Conservation (phyloP, 2,888 invertebrate genomes). For the Eueremaeus valkanovi region DNA sequence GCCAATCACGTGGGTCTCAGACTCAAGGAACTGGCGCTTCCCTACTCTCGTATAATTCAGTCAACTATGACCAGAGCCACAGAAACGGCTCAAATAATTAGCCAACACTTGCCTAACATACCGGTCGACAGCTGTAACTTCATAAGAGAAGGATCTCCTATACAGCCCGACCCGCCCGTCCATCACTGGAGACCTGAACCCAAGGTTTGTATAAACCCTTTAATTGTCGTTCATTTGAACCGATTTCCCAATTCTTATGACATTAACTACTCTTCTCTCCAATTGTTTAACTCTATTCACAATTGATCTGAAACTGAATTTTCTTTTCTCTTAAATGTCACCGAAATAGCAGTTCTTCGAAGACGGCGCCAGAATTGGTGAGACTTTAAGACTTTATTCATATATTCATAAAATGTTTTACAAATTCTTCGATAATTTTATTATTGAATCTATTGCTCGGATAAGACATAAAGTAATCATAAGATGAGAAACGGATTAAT, state of each 20-base stretch:
- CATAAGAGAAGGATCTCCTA: slow-evolving; percentile 88
- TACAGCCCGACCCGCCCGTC: slow-evolving; percentile 86
- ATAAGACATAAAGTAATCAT: no score
- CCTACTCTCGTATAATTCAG: slow-evolving; percentile 72
- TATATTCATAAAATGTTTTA: not conserved
- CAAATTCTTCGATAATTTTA: not conserved
- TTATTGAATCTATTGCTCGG: no score
- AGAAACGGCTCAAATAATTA: slow-evolving; percentile 82
- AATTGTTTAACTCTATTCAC: no score
- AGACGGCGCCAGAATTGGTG: slow-evolving; percentile 82
- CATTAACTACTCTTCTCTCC: no score
- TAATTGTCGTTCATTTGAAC: not conserved
- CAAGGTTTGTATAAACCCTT: slow-evolving; percentile 58
- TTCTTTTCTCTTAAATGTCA: slow-evolving; percentile 47
- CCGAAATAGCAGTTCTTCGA: slow-evolving; percentile 78
- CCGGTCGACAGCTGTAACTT: slow-evolving; percentile 65
- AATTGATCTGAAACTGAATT: not conserved
- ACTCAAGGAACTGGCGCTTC: slow-evolving; percentile 68
- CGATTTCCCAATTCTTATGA: no score
- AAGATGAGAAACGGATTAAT: no score
- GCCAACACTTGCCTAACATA: slow-evolving; percentile 62
- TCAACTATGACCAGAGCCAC: slow-evolving; percentile 92
- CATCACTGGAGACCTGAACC: slow-evolving; percentile 80
- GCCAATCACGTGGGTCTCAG: slow-evolving; percentile 76
- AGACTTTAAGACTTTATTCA: not conserved